Percentiles rank a stretch among this genome's conserved stretches.
These are phyloP conservation scores for Campoplex nolae DNA, from an alignment of 2,888 invertebrate genomes.

Conservation along the genomic window DNA sequence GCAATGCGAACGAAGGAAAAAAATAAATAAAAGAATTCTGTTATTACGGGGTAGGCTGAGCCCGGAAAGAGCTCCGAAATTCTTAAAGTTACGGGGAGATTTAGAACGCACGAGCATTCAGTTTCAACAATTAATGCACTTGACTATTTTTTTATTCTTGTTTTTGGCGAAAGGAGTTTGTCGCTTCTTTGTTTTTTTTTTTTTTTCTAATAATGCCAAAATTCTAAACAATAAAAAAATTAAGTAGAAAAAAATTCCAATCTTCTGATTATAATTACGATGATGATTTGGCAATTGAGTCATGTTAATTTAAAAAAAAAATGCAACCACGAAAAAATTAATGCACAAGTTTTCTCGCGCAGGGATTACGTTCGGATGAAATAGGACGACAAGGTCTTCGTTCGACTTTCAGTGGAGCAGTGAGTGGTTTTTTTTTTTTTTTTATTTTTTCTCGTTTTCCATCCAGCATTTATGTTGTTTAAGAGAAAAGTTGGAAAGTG, in stretches of 20 bases:
- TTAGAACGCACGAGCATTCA: constrained; percentile 1
- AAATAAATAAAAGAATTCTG: constrained; percentile 43
- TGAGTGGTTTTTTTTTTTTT: background rate
- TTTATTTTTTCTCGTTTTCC: no score
- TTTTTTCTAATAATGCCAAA: background rate
- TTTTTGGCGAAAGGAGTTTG: constrained; percentile 19
- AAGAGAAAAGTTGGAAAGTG: background rate
- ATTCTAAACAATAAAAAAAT: no score
- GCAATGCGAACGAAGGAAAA: constrained; percentile 21
- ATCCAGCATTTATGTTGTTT: background rate
- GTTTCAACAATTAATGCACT: constrained; percentile 37
- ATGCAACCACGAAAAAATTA: background rate
- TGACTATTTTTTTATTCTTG: constrained; percentile 30
- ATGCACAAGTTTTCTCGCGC: background rate
- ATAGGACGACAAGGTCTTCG: background rate
- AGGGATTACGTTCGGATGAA: background rate
- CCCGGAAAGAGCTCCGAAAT: constrained; percentile 53
- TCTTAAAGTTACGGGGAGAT: constrained; percentile 62
- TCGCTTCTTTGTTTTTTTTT: constrained; percentile 41
- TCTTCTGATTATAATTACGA: no score
- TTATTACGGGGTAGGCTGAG: constrained; percentile 63
- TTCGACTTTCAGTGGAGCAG: background rate
- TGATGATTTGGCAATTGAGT: no score
- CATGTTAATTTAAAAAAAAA: background rate
- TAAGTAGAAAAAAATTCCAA: no score